A percentile compares a stretch with the other conserved stretches of the same genome.
Evolutionary conservation across 2,888 invertebrate species (phyloP).

Genomic region (Drosophila maculinotata): DNA sequence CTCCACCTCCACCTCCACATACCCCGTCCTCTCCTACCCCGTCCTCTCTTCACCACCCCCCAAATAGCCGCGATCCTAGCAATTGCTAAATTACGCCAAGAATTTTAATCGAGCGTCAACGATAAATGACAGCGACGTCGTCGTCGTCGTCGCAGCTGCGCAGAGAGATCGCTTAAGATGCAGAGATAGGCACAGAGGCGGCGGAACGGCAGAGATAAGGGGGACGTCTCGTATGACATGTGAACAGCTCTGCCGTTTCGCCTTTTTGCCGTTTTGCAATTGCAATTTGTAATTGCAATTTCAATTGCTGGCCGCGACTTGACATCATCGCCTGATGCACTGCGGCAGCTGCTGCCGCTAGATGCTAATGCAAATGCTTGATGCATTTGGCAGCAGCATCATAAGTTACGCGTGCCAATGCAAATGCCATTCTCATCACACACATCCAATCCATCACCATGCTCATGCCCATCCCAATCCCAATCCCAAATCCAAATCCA

Average conservation of each 20-base stretch:
- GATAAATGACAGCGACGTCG: conserved; percentile 63
- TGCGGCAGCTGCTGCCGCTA: conserved; percentile 25
- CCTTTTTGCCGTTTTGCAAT: too few relatives aligned
- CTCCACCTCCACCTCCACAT: neutral
- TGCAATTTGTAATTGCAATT: conserved; percentile 75
- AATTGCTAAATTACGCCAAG: conserved; percentile 73
- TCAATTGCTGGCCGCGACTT: conserved; percentile 57
- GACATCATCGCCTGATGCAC: conserved; percentile 64
- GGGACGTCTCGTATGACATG: too few relatives aligned
- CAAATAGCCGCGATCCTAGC: conserved; percentile 26
- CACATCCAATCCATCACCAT: neutral
- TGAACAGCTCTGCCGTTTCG: too few relatives aligned
- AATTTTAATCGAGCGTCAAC: conserved; percentile 79
- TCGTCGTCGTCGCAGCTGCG: conserved; percentile 25
- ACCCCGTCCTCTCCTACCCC: neutral
- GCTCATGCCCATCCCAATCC: conserved; percentile 3
- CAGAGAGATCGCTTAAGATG: conserved; percentile 44
- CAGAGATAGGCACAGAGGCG: conserved; percentile 1
- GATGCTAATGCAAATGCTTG: conserved; percentile 33
- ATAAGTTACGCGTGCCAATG: conserved; percentile 59
- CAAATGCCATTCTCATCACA: conserved; percentile 37
- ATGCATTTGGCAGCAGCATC: conserved; percentile 42
- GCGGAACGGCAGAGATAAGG: too few relatives aligned
- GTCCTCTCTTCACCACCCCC: neutral
- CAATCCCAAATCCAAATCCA: conserved; percentile 4